Evolutionary conservation across 2,888 invertebrate species (phyloP).

Genomic region (Sphecodes monilicornis): DNA sequence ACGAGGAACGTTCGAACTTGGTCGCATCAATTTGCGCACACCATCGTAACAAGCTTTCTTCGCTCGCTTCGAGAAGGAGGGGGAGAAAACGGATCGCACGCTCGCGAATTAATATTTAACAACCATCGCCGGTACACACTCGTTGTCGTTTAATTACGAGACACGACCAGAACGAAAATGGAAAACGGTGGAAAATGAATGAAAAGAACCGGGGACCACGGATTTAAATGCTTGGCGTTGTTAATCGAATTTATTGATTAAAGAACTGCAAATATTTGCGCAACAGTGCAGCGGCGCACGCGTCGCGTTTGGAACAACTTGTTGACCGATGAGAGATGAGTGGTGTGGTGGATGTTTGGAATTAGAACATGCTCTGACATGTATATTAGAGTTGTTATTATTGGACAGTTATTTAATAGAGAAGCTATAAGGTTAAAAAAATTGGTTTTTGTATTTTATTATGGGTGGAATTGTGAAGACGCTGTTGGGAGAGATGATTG

Average conservation of each 20-base stretch:
- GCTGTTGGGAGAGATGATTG: too few species aligned
- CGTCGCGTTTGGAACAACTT: neutral
- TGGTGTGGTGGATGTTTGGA: neutral
- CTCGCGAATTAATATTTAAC: conserved; percentile 1
- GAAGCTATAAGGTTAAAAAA: too few species aligned
- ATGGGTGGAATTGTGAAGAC: too few species aligned
- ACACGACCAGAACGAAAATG: neutral
- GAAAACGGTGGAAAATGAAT: neutral
- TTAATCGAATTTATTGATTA: neutral
- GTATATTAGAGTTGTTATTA: neutral
- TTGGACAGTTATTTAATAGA: too few species aligned
- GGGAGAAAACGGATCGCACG: neutral
- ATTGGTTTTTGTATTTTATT: too few species aligned
- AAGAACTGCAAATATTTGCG: neutral
- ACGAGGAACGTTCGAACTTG: neutral
- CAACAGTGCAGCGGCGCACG: neutral
- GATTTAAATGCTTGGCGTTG: neutral
- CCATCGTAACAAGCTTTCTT: neutral
- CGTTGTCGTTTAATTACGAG: neutral
- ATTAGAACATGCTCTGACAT: neutral
- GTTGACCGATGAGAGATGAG: neutral
- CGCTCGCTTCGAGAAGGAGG: neutral
- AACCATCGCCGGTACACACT: neutral
- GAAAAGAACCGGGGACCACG: neutral
- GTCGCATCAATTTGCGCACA: neutral